Base-by-base conservation (phyloP, 1,140 invertebrate species). In the Calephelis nemesis region DNA sequence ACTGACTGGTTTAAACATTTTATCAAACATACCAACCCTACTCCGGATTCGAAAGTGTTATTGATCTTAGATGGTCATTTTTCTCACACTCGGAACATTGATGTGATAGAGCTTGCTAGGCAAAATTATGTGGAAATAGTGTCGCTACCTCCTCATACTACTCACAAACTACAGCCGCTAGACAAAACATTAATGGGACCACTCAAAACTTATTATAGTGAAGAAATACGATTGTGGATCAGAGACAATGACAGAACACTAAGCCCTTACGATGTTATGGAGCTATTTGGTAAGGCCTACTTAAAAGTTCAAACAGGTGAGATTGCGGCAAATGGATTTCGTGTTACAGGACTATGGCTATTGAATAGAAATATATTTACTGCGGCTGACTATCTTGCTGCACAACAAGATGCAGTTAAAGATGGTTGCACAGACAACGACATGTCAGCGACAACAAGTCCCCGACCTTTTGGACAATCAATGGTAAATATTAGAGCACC, bases 91-190 rank as follows among this genome's bases (percentile, higher is more conserved):
- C 60, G 50, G 0, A 81, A 81, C 30, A 72, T 91, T 12, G 78
- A 85, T 68, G 65, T 75, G 4, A 72, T 90, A 74, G 74, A 85
- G 8, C 64, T 81, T 11, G 74, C 78, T 13, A 81, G 79, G 67
- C 72, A 87, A 42, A 82, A 90, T 74, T 80, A 79, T 10, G 76
- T 92, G 0, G 73, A 69, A 5, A 75, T 88, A 13, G 66, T 93
- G 0, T 86, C 85, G 13, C 75, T 93, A 71, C 90, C 92, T 45
- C 90, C 92, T 11, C 90, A 93, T 67, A 83, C 73, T 19, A 86
- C 82, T 7, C 85, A 93, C 73, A 92, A 88, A 68, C 58, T 93
- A 12, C 92, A 93, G 70, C 92, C 92, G 9, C 66, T 93, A 11
- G 91, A 93, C 73, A 78, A 82, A 11, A 71, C 77, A 42, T 84